phyloP scores from a whole-genome alignment of 1,140 invertebrate species.

The Probaryconus sp. region DNA sequence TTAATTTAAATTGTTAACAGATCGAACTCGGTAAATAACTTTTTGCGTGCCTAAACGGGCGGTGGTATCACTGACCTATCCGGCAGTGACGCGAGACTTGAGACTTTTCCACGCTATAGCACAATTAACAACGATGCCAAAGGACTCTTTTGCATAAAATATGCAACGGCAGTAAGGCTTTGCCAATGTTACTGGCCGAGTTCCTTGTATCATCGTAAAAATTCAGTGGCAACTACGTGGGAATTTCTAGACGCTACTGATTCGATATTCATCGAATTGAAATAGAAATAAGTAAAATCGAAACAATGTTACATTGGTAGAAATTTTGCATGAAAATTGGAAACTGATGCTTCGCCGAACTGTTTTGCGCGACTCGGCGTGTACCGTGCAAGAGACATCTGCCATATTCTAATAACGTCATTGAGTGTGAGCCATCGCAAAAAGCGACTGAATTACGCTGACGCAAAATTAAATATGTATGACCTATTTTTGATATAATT shows the following conservation, averaged over 20 bases:
- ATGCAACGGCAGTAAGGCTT: constrained; percentile 52
- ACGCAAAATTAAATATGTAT: constrained; percentile 13
- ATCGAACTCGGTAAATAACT: neutral
- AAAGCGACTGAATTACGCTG: constrained; percentile 5
- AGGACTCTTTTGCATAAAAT: constrained; percentile 66
- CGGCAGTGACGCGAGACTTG: constrained; percentile 24
- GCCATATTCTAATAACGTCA: too few relatives aligned
- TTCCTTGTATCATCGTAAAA: constrained; percentile 54
- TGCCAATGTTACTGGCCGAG: constrained; percentile 51
- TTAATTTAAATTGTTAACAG: too few relatives aligned
- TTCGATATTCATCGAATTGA: constrained; percentile 29
- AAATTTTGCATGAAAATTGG: constrained; percentile 26
- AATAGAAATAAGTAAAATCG: constrained; percentile 50
- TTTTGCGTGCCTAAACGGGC: constrained; percentile 6
- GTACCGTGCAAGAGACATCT: neutral
- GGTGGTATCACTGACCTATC: constrained; percentile 29
- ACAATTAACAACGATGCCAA: constrained; percentile 64
- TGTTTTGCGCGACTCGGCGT: constrained; percentile 3
- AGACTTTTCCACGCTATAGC: constrained; percentile 57
- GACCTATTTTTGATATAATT: constrained; percentile 35
- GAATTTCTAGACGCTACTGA: constrained; percentile 55
- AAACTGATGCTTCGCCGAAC: constrained; percentile 1
- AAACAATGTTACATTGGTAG: constrained; percentile 29
- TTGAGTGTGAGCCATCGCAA: too few relatives aligned
- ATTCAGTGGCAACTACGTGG: constrained; percentile 48